phyloP scores from a whole-genome alignment of 2,113 vertebrate genomes.

The Mastomys coucha region DNA sequence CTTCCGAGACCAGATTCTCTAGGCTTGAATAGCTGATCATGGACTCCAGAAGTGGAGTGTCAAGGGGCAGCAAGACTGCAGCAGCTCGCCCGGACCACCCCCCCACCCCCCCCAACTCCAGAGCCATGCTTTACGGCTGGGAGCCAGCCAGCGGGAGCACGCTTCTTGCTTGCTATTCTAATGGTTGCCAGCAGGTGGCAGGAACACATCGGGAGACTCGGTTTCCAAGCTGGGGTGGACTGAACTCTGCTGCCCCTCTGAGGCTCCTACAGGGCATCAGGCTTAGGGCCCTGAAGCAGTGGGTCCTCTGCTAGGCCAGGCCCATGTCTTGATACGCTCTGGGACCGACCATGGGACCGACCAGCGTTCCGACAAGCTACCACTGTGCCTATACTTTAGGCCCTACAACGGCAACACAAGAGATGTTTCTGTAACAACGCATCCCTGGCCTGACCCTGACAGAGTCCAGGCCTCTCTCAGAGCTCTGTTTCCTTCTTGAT shows the following conservation, averaged over 20 bases:
- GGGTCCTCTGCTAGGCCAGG: background rate
- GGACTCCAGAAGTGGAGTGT: background rate
- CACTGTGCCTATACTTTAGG: background rate
- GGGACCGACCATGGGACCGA: rapidly evolving
- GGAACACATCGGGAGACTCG: rapidly evolving
- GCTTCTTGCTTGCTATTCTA: background rate
- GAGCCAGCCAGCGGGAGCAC: background rate
- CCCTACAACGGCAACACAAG: rapidly evolving
- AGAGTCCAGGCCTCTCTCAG: background rate
- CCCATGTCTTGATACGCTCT: rapidly evolving
- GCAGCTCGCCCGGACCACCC: no score
- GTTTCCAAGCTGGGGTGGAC: rapidly evolving
- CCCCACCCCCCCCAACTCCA: background rate
- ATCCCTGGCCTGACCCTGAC: background rate
- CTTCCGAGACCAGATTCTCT: background rate
- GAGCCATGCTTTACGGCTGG: background rate
- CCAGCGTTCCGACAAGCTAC: background rate
- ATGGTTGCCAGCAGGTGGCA: constrained; percentile 36
- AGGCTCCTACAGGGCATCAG: background rate
- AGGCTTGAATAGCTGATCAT: no score
- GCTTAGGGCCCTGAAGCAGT: background rate
- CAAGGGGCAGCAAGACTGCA: rapidly evolving
- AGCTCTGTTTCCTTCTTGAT: background rate
- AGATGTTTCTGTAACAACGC: rapidly evolving
- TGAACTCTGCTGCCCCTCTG: background rate